phyloP scores from a whole-genome alignment of 2,888 invertebrate genomes.

The Hanleya hanleyi region DNA sequence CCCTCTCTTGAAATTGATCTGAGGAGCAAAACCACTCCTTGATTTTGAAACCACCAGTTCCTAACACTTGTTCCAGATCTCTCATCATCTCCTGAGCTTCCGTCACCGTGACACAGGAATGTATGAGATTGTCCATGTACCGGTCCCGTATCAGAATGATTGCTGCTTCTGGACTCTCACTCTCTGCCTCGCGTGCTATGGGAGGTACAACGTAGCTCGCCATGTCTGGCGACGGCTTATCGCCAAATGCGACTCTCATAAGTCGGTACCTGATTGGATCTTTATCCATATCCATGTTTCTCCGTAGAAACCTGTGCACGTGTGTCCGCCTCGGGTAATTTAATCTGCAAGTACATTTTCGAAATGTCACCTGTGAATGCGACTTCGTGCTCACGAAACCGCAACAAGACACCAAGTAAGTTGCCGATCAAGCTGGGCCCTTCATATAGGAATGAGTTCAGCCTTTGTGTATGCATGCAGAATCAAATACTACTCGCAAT shows the following conservation, averaged over 20 bases:
- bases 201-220: constrained; percentile 15
- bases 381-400: neutral
- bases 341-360: constrained; percentile 9
- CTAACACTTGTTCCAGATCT: neutral
- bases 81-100: constrained; percentile 6
- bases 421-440: constrained; percentile 6
- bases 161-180: constrained; percentile 12
- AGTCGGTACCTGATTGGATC: constrained; percentile 10
- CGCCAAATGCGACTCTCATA: constrained; percentile 5
- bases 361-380: constrained; percentile 11
- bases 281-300: constrained; percentile 8
- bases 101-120: neutral
- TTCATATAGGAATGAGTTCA: too few relatives aligned
- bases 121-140: constrained; percentile 23
- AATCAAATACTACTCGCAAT: constrained; percentile 22
- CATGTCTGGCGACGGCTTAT: constrained; percentile 16
- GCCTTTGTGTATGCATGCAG: constrained; percentile 10
- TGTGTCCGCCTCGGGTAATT: constrained; percentile 6
- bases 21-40: constrained; percentile 6
- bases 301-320: constrained; percentile 17
- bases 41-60: constrained; percentile 12
- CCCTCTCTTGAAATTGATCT: neutral
- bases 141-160: constrained; percentile 13
- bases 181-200: neutral
- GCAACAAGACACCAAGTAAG: neutral